Evolutionary conservation across 2,888 invertebrate genomes (phyloP).

Genomic region (Hemicrepidius hirtus): DNA sequence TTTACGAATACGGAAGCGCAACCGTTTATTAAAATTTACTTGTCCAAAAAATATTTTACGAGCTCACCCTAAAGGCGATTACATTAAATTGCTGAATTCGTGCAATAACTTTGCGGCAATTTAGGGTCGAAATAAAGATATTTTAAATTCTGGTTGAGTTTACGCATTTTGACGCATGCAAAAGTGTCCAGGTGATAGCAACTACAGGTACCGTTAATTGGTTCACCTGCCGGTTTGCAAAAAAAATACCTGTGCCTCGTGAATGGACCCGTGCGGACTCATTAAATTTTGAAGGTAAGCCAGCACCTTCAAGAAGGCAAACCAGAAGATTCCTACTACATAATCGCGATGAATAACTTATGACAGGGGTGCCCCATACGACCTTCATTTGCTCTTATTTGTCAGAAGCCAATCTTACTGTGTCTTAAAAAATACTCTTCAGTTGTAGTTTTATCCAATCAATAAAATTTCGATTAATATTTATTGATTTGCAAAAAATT

Average conservation of each 20-base stretch:
- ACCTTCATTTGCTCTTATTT: not conserved
- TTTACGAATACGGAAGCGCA: slow-evolving; percentile 17
- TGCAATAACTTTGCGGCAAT: slow-evolving; percentile 21
- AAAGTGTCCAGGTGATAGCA: slow-evolving; percentile 64
- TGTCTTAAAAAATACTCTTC: too few relatives aligned
- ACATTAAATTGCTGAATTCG: slow-evolving; percentile 9
- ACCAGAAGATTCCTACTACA: slow-evolving; percentile 15
- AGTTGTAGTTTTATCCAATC: too few relatives aligned
- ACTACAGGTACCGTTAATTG: slow-evolving; percentile 68
- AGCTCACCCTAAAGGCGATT: slow-evolving; percentile 1
- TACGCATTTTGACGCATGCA: slow-evolving; percentile 54
- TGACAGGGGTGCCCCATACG: not conserved
- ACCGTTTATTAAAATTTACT: slow-evolving; percentile 8
- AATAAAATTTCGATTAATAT: not conserved
- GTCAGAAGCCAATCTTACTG: too few relatives aligned
- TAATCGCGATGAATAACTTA: slow-evolving; percentile 9
- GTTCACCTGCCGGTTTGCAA: slow-evolving; percentile 61
- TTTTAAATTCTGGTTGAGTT: slow-evolving; percentile 28
- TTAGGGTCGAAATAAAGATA: slow-evolving; percentile 18
- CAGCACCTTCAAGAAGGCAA: slow-evolving; percentile 19
- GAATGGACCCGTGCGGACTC: slow-evolving; percentile 28
- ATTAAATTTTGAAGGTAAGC: slow-evolving; percentile 28
- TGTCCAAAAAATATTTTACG: slow-evolving; percentile 6
- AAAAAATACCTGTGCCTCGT: slow-evolving; percentile 21
- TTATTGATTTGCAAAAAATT: not conserved